Percentiles rank a stretch among this genome's conserved stretches.
Evolutionary conservation across 2,113 vertebrate genomes (phyloP).

Genomic region (Osmerus eperlanus): DNA sequence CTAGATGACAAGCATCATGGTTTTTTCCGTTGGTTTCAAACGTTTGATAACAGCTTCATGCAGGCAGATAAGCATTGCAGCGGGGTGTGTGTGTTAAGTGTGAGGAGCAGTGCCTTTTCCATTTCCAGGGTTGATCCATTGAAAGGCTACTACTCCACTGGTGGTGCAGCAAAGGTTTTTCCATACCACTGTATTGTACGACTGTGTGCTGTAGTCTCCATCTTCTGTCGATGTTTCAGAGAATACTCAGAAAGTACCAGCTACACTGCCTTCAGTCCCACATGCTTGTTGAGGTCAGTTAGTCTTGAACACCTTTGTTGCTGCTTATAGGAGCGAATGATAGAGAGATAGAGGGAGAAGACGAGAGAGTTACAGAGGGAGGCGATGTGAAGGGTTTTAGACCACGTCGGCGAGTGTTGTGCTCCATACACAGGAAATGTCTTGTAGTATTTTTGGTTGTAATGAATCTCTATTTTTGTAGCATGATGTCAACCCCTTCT

Average conservation of each 20-base stretch:
- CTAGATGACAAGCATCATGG: slow-evolving; percentile 3
- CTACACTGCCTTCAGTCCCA: slow-evolving; percentile 78
- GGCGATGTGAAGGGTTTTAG: slow-evolving; percentile 46
- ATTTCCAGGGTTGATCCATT: slow-evolving; percentile 50
- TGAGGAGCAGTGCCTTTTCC: slow-evolving; percentile 62
- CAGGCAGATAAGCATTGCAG: background rate
- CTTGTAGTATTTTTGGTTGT: slow-evolving; percentile 63
- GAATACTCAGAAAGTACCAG: slow-evolving; percentile 78
- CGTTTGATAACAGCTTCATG: slow-evolving; percentile 18
- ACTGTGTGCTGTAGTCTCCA: slow-evolving; percentile 73
- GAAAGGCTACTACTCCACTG: slow-evolving; percentile 41
- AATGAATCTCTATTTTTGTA: slow-evolving; percentile 70
- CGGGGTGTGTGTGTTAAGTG: slow-evolving; percentile 7
- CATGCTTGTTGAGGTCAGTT: slow-evolving; percentile 53
- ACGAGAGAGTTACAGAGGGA: slow-evolving; percentile 29
- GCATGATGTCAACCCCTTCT: slow-evolving; percentile 71
- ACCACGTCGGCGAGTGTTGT: slow-evolving; percentile 56
- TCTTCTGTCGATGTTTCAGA: slow-evolving; percentile 73
- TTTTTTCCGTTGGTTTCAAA: slow-evolving; percentile 6
- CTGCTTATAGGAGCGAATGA: slow-evolving; percentile 52
- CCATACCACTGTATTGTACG: slow-evolving; percentile 48
- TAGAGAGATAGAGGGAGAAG: slow-evolving; percentile 49
- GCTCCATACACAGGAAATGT: slow-evolving; percentile 60
- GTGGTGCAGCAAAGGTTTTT: background rate
- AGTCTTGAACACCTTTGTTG: slow-evolving; percentile 59